Base-by-base conservation (phyloP, 2,888 invertebrate species). In the Norana najaformis region DNA sequence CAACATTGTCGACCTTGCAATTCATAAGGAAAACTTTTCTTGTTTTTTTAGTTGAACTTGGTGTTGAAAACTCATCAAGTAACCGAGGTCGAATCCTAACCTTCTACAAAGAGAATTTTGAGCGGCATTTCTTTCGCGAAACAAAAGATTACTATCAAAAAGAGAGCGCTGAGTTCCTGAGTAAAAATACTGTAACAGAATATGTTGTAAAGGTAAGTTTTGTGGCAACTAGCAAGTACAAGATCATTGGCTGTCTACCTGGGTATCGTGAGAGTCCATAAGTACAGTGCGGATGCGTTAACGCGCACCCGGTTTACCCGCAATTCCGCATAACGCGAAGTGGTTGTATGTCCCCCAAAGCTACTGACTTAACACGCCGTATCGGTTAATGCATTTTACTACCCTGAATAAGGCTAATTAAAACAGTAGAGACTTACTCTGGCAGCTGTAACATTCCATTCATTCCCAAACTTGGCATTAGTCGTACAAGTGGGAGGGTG, bases 121-220 rank as follows among this genome's bases (percentile, higher is more conserved):
- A 99, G 94, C 97, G 97, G 89, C 97, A 97, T 53, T 99, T 99
- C 95, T 96, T 99, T 6, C 97, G 97, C 93, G 98, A 99, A 94
- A 99, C 99, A 0, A 98, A 98, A 95, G 95, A 97, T 90, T 99
- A 98, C 96, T 99, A 99, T 95, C 97, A 97, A 11, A 96, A 97
- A 90, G 99, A 99, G 95, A 98, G 98, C 94, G 97, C 97, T 0
- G 97, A 98, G 93, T 99, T 99, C 96, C 96, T 99, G 53, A 96
- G 97, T 91, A 97, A 97, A 93, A 99, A 99, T 95, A 98, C 98
- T 0, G 98, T 99, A 91, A 98, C 99, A 0, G 99, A 99, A 94
- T 99, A 99, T 94, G 98, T 99, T 97, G 98, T 98, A 95, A 98
- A 98, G 96, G 97, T 97, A 92, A 82, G 90, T 69, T n/a, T n/a